Evolutionary conservation across 2,888 invertebrate genomes (phyloP), one percentile per base, ranked within the genome.

Genomic region (Drosophila demipolita): DNA sequence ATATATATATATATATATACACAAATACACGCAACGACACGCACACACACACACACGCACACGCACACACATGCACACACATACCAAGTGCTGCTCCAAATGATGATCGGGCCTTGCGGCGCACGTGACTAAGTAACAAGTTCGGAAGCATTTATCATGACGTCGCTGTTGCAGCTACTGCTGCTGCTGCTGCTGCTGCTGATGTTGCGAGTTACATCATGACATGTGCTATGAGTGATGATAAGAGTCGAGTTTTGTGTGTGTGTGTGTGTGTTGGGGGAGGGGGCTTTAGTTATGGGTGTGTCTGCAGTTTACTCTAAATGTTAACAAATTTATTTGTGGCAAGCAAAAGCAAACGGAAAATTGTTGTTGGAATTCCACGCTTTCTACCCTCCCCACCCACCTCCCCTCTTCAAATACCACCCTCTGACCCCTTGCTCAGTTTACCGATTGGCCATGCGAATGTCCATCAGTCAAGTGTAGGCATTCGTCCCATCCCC

Each of bases 301-400:
- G 29, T 48, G 57, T 35, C 33, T 38, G 53, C 42, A 17, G 52
- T 45, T 20, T 33, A 20, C 49, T 63, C 69, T 53, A 75, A 78
- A 67, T 82, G 85, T 80, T 84, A 84, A 87, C 85, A 84, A 84
- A 87, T 82, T 80, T 78, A 84, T 84, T 75, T 84, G 75, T 75
- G 80, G 78, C 78, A 78, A 84, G 6, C 85, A 80, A 83, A 73
- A 82, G 77, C 71, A 81, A 80, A 70, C 69, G 81, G 75, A 78
- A 72, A 45, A 48, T 33, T n/a, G 45, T n/a, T 40, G 65, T 23
- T 57, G 40, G 59, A 52, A 53, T 54, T 32, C 23, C 54, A 59
- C 17, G 17, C 36, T 29, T 29, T 29, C 29, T 29, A 29, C 5
- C 36, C 12, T 48, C 17, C 35, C 29, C 1, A 26, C 12, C 52